These are phyloP conservation scores for Zosterops lateralis DNA, from an alignment of 2,113 vertebrate genomes.

Conservation along the genomic window DNA sequence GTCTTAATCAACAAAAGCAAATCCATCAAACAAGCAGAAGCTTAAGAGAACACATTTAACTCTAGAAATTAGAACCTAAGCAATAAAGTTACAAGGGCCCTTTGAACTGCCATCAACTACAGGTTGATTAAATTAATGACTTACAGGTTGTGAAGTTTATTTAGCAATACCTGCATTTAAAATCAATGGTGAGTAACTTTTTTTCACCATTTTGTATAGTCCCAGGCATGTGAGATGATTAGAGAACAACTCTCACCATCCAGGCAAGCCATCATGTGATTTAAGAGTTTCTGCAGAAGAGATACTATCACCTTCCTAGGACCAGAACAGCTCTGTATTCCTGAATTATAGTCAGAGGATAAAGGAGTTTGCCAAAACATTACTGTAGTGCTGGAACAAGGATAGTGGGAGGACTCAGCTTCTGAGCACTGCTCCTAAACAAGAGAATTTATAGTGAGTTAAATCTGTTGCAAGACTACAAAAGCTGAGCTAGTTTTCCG, in stretches of 20 bases:
- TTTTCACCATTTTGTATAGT: not conserved
- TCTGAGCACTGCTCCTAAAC: not conserved
- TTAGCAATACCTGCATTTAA: not conserved
- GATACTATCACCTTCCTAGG: not conserved
- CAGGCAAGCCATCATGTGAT: not conserved
- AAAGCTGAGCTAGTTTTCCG: not conserved
- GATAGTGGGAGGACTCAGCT: slow-evolving; percentile 2
- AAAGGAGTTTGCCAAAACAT: slow-evolving; percentile 17
- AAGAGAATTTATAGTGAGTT: slow-evolving; percentile 39
- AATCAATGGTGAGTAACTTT: not conserved
- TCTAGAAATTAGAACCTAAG: not conserved
- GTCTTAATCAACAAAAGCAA: not conserved
- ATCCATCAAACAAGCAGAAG: not conserved
- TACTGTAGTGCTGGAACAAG: not conserved
- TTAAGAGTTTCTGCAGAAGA: slow-evolving; percentile 28
- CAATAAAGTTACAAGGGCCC: not conserved
- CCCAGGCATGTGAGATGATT: not conserved
- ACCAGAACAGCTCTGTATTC: not conserved
- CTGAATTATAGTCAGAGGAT: slow-evolving; percentile 14
- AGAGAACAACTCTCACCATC: not conserved
- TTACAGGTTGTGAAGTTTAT: not conserved
- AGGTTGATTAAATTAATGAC: not conserved
- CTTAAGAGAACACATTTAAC: not conserved
- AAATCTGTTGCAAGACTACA: slow-evolving; percentile 2
- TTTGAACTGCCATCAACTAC: not conserved